Conservation (phyloP, 1,140 invertebrate species). For the Papilio machaon region DNA sequence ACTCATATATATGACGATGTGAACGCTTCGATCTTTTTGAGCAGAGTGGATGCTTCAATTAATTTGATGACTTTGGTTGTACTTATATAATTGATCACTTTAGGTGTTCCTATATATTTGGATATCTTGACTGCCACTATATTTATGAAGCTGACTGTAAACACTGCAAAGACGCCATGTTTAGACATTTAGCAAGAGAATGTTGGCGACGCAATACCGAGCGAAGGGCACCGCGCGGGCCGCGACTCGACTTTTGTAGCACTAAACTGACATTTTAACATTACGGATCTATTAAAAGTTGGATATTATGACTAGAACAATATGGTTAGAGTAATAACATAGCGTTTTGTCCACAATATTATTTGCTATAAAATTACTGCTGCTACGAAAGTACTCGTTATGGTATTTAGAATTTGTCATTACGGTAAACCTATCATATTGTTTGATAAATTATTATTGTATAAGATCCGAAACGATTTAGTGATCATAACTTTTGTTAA, state of each 20-base stretch:
- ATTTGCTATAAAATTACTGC: background rate
- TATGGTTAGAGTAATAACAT: background rate
- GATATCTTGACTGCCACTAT: too few species aligned
- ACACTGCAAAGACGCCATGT: conserved; percentile 31
- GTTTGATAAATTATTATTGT: too few species aligned
- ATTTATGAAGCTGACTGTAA: background rate
- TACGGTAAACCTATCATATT: too few species aligned
- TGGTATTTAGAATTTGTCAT: background rate
- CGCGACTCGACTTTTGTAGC: conserved; percentile 55
- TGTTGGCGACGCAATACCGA: conserved; percentile 50
- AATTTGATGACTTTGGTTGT: too few species aligned
- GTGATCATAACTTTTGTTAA: too few species aligned
- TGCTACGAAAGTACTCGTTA: background rate
- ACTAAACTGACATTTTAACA: conserved; percentile 57
- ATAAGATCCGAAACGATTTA: too few species aligned
- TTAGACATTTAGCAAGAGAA: conserved; percentile 55
- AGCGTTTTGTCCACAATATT: background rate
- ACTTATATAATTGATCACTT: too few species aligned
- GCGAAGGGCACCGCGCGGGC: conserved; percentile 53
- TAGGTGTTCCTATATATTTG: too few species aligned
- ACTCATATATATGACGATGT: too few species aligned
- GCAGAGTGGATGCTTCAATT: too few species aligned
- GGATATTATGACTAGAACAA: background rate
- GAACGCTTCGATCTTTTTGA: too few species aligned
- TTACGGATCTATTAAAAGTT: conserved; percentile 18